Evolutionary conservation across 2,797 vertebrate genomes (phyloP).

Genomic region (Mormyrops boulengeri): DNA sequence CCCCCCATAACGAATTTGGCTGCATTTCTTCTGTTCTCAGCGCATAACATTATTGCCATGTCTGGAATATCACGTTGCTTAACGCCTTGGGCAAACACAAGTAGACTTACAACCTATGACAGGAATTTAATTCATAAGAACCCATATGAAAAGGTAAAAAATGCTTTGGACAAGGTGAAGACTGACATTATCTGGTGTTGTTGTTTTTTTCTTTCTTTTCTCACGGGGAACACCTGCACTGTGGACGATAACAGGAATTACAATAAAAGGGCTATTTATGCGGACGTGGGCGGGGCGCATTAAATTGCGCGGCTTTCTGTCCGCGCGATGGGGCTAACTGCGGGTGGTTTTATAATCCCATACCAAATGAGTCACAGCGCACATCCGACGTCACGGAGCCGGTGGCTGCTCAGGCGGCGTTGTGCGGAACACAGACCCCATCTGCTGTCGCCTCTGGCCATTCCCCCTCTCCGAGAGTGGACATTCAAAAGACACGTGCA

Average conservation of each 20-base stretch:
- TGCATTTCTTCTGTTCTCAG: not conserved
- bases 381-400: not conserved
- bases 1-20: not conserved
- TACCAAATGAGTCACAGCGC: not conserved
- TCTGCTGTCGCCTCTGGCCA: not conserved
- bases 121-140: not conserved
- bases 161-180: not conserved
- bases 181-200: not conserved
- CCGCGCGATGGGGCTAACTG: not conserved
- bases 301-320: slow-evolving; percentile 8
- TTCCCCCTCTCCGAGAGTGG: not conserved
- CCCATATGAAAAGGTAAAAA: not conserved
- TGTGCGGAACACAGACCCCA: not conserved
- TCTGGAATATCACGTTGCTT: not conserved
- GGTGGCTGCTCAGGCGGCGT: not conserved
- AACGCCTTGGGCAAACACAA: not conserved
- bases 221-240: slow-evolving; percentile 12
- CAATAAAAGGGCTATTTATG: slow-evolving; percentile 10
- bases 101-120: not conserved
- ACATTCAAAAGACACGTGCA: not conserved
- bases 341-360: slow-evolving; percentile 1
- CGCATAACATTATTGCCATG: not conserved
- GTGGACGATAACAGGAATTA: not conserved
- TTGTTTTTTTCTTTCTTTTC: not conserved
- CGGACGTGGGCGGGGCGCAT: not conserved